phyloP scores from a whole-genome alignment of 1,140 invertebrate species.

The Arion vulgaris region DNA sequence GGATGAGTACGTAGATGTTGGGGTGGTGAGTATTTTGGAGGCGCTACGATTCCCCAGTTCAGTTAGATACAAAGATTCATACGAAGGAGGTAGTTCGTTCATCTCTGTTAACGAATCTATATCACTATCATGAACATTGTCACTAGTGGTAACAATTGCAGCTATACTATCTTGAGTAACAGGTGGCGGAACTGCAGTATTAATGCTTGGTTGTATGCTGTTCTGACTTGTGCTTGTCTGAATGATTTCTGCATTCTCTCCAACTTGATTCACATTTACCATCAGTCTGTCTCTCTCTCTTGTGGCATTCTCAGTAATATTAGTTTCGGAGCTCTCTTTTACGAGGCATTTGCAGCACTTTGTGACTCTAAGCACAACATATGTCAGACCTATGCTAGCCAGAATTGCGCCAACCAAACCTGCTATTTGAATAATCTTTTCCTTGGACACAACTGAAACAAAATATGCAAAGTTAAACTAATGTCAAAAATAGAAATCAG shows the following conservation, averaged over 20 bases:
- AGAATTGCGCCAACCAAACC: conserved; percentile 4
- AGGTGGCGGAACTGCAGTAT: background rate
- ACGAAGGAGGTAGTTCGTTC: conserved; percentile 27
- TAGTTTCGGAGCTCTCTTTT: background rate
- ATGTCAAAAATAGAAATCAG: background rate
- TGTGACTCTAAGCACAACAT: conserved; percentile 8
- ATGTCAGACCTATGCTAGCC: background rate
- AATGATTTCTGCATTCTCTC: background rate
- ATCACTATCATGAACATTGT: conserved; percentile 3
- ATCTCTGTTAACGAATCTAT: conserved; percentile 11
- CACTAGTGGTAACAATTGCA: background rate
- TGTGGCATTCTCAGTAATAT: background rate
- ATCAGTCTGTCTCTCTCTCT: background rate
- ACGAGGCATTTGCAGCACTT: conserved; percentile 26
- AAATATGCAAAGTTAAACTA: conserved; percentile 12
- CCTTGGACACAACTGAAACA: conserved; percentile 3
- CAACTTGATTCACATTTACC: background rate
- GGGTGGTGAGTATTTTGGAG: conserved; percentile 26
- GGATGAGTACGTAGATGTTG: conserved; percentile 10
- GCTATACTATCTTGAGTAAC: background rate
- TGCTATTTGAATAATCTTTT: conserved; percentile 19
- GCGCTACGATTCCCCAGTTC: conserved; percentile 9
- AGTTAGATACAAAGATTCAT: conserved; percentile 26
- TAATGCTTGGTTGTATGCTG: background rate
- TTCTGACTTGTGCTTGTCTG: background rate